Evolutionary conservation across 2,888 invertebrate species (phyloP).

Genomic region (Chorisops tibialis): DNA sequence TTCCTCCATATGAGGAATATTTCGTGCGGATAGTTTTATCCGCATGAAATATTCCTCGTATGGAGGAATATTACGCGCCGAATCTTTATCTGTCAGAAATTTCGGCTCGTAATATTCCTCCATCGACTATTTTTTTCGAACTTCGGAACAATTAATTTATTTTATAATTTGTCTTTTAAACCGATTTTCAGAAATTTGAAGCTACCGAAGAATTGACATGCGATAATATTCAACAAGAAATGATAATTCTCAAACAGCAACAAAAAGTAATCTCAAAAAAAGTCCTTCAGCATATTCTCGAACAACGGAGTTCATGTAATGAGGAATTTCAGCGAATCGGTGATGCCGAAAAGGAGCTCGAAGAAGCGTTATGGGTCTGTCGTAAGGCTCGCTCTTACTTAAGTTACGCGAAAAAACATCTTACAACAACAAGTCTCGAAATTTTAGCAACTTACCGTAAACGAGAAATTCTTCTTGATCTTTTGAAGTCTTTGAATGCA

Average conservation of each 20-base stretch:
- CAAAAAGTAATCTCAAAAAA: slow-evolving; percentile 82
- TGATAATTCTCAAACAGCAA: slow-evolving; percentile 46
- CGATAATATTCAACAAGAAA: slow-evolving; percentile 45
- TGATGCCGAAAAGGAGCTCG: slow-evolving; percentile 65
- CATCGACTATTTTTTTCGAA: too few species aligned
- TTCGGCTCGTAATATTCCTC: too few species aligned
- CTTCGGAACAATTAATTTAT: too few species aligned
- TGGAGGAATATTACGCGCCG: too few species aligned
- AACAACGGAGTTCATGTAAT: slow-evolving; percentile 85
- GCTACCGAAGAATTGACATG: slow-evolving; percentile 44
- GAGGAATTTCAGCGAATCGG: slow-evolving; percentile 77
- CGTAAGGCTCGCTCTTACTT: slow-evolving; percentile 69
- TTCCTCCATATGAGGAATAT: too few species aligned
- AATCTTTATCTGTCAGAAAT: too few species aligned
- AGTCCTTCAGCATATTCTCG: slow-evolving; percentile 86
- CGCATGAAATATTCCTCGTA: too few species aligned
- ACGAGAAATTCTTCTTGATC: slow-evolving; percentile 74
- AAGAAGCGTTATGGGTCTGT: slow-evolving; percentile 68
- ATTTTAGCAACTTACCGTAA: slow-evolving; percentile 90
- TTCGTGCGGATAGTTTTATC: too few species aligned
- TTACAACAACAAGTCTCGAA: slow-evolving; percentile 80
- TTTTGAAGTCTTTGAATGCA: slow-evolving; percentile 74
- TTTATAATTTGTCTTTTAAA: too few species aligned
- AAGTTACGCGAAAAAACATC: slow-evolving; percentile 72
- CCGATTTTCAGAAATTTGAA: slow-evolving; percentile 44